These are phyloP conservation scores for Sigmodon hispidus DNA, from an alignment of 2,113 vertebrate species.

Conservation along the genomic window DNA sequence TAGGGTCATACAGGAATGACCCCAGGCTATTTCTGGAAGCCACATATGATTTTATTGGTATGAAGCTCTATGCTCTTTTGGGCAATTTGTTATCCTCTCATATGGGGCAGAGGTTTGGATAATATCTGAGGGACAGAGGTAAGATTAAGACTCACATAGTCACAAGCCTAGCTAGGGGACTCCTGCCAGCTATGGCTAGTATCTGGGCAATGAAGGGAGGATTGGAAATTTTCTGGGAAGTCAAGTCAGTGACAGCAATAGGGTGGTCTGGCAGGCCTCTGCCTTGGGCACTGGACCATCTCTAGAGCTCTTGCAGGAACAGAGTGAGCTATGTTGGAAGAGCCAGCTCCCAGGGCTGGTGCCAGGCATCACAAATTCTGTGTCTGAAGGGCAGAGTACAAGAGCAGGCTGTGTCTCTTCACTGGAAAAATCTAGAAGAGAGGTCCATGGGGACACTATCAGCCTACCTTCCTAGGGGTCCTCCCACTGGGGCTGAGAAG, in stretches of 20 bases:
- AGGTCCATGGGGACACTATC: not conserved
- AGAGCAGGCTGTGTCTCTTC: not conserved
- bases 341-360: rapidly evolving
- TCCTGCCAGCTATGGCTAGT: not conserved
- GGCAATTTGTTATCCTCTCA: not conserved
- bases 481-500: not conserved
- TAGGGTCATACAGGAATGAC: not conserved
- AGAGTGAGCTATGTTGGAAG: not conserved
- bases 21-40: not conserved
- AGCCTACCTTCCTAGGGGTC: not conserved
- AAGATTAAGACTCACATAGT: not conserved
- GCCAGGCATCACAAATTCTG: not conserved
- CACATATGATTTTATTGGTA: not conserved
- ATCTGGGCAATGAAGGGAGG: not conserved
- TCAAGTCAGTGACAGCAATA: not conserved
- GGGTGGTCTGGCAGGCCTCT: not conserved
- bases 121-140: not conserved
- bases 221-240: not conserved
- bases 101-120: not conserved
- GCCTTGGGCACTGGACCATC: not conserved
- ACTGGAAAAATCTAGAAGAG: not conserved
- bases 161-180: not conserved
- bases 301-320: not conserved
- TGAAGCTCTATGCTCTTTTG: not conserved
- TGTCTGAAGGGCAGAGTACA: not conserved